Percentiles rank a stretch among this genome's conserved stretches.
Conservation (phyloP, 2,113 vertebrate species). For the Plecturocebus donacophilus region DNA sequence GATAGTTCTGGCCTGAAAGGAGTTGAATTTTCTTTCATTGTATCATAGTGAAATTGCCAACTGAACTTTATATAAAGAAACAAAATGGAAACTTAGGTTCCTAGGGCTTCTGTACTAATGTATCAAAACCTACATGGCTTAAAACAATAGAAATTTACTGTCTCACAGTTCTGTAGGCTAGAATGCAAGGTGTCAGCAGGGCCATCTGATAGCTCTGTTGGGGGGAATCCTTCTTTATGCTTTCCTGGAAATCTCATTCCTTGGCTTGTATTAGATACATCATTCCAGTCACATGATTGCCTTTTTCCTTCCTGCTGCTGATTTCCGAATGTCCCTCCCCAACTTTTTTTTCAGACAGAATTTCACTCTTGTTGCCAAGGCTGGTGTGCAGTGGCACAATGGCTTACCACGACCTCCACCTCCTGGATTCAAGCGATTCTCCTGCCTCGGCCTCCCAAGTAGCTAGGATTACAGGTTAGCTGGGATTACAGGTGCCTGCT, state of each 20-base stretch:
- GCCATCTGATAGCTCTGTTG: neutral
- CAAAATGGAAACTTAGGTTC: slow-evolving; percentile 34
- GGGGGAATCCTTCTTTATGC: neutral
- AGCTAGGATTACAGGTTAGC: too few relatives aligned
- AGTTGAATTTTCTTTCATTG: slow-evolving; percentile 34
- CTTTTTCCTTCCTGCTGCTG: neutral
- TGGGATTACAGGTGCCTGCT: too few relatives aligned
- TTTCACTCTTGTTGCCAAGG: too few relatives aligned
- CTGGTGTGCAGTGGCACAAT: too few relatives aligned
- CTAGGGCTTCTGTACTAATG: neutral
- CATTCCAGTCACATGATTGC: neutral
- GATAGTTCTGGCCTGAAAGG: neutral
- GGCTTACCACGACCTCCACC: too few relatives aligned
- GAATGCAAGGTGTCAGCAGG: neutral
- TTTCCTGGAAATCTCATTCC: neutral
- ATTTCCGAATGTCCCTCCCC: neutral
- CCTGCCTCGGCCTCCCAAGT: too few relatives aligned
- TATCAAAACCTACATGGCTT: neutral
- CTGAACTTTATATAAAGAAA: slow-evolving; percentile 40
- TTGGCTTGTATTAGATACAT: neutral
- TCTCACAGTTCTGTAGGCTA: neutral
- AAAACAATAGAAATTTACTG: neutral
- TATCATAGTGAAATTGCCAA: neutral
- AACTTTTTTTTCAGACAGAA: too few relatives aligned
- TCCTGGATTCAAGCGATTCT: too few relatives aligned